A percentile compares a stretch with the other conserved stretches of the same genome.
Evolutionary conservation across 2,888 invertebrate genomes (phyloP).

Genomic region (Athrips mouffetella): DNA sequence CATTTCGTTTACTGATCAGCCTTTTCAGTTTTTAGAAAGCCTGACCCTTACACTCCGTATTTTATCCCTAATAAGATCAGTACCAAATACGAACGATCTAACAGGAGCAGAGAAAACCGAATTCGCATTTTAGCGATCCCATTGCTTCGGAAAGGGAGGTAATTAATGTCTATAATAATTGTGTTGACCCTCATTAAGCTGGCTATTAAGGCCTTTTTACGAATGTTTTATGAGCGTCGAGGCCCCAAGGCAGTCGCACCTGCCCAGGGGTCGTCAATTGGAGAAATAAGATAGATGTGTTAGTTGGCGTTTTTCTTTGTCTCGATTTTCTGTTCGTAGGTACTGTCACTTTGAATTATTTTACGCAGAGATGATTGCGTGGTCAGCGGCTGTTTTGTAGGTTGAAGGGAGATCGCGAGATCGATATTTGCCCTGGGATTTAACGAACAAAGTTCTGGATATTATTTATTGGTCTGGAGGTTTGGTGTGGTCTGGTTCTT

Average conservation of each 20-base stretch:
- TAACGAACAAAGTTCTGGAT: no score
- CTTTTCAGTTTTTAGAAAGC: no score
- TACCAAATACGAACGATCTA: not conserved
- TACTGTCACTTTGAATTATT: no score
- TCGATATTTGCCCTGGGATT: no score
- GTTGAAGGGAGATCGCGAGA: no score
- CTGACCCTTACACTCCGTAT: no score
- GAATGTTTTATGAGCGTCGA: slow-evolving; percentile 40
- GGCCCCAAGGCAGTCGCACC: slow-evolving; percentile 28
- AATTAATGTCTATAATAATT: slow-evolving; percentile 50
- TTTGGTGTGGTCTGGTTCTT: no score
- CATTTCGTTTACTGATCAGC: no score
- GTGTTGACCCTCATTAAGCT: slow-evolving; percentile 48
- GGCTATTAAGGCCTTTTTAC: slow-evolving; percentile 41
- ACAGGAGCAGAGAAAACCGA: not conserved
- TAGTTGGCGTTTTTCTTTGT: not conserved
- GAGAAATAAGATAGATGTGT: slow-evolving; percentile 1
- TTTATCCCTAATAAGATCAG: not conserved
- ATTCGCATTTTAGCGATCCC: not conserved
- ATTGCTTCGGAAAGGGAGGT: slow-evolving; percentile 23
- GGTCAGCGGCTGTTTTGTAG: no score
- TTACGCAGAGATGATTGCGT: no score
- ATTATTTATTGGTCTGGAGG: no score
- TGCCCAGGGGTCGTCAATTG: slow-evolving; percentile 21
- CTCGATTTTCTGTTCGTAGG: no score